Conservation (phyloP, 1,140 invertebrate genomes). For the Pomacea maculata region DNA sequence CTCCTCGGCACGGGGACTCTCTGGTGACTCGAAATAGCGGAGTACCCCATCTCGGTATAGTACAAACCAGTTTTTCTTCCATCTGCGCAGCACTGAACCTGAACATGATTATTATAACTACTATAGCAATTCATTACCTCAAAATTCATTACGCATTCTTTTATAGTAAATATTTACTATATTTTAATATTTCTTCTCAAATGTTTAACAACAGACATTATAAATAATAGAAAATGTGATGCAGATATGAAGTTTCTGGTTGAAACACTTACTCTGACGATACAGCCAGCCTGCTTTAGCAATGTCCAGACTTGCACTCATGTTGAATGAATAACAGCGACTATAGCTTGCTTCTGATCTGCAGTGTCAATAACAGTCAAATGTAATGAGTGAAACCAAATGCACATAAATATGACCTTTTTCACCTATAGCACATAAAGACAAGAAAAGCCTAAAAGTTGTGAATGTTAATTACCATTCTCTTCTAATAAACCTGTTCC, state of each 20-base stretch:
- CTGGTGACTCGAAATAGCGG: constrained; percentile 58
- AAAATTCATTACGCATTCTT: not conserved
- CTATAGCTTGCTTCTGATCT: no score
- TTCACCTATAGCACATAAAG: not conserved
- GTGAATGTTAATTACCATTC: no score
- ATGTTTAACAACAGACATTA: not conserved
- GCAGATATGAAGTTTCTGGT: not conserved
- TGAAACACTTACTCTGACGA: constrained; percentile 40
- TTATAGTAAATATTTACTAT: not conserved
- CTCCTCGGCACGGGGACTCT: constrained; percentile 54
- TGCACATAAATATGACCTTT: not conserved
- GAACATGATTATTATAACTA: not conserved
- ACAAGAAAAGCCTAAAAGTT: no score
- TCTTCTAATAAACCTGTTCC: no score
- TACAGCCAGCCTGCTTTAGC: constrained; percentile 52
- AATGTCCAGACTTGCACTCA: constrained; percentile 35
- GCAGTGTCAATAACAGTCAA: no score
- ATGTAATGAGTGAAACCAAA: not conserved
- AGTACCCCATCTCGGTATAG: constrained; percentile 57
- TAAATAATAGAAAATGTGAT: not conserved
- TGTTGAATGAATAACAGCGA: not conserved
- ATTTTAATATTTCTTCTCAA: not conserved
- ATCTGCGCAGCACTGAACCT: constrained; percentile 49
- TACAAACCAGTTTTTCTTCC: constrained; percentile 63
- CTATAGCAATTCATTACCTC: not conserved